Percentiles rank a stretch among this genome's conserved stretches.
phyloP scores from a whole-genome alignment of 2,797 vertebrate genomes.

The Rhincodon typus region DNA sequence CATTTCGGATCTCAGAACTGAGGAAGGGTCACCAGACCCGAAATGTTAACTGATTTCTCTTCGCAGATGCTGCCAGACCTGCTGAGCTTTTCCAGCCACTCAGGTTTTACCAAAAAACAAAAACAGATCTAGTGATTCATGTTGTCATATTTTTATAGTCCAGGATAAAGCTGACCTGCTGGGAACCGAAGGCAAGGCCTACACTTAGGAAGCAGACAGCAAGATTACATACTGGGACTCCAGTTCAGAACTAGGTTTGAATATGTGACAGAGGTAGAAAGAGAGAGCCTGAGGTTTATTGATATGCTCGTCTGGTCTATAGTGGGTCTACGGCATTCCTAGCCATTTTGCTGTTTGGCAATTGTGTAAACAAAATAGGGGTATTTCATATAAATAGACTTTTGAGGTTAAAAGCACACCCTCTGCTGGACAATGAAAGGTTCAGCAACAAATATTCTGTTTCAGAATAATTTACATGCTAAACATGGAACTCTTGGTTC shows the following conservation, averaged over 20 bases:
- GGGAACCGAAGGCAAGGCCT: not conserved
- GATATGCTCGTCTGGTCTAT: not conserved
- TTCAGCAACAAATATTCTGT: not conserved
- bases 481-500: not conserved
- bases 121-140: not conserved
- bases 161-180: not conserved
- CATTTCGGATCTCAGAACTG: too few relatives aligned
- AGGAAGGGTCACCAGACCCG: too few relatives aligned
- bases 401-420: not conserved
- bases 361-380: not conserved
- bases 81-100: too few relatives aligned
- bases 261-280: not conserved
- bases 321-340: not conserved
- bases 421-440: not conserved
- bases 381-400: not conserved
- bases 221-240: not conserved
- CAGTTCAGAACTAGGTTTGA: not conserved
- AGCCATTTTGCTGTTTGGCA: too few relatives aligned
- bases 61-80: too few relatives aligned
- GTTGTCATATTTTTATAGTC: not conserved
- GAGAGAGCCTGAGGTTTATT: not conserved
- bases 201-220: not conserved
- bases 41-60: too few relatives aligned
- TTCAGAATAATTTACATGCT: not conserved
- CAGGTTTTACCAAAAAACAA: too few relatives aligned